Evolutionary conservation across 2,113 vertebrate species (phyloP).

Genomic region (Marmota monax): DNA sequence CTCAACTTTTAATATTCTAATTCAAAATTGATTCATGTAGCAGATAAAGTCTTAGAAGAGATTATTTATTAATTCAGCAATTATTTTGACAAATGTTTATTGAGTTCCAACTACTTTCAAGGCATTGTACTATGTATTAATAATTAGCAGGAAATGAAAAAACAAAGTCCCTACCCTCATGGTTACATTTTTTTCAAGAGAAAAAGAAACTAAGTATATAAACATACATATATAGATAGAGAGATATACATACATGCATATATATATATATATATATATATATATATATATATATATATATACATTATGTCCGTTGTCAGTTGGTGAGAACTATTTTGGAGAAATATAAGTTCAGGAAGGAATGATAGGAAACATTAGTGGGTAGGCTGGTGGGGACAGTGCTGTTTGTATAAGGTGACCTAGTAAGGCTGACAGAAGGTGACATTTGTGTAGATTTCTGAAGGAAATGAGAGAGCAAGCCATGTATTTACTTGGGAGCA

Average conservation of each 20-base stretch:
- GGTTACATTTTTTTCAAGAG: background rate
- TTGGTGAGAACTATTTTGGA: background rate
- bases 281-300: background rate
- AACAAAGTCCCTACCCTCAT: background rate
- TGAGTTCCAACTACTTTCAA: background rate
- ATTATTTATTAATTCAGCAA: background rate
- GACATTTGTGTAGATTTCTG: background rate
- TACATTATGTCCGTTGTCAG: background rate
- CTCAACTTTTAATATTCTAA: background rate
- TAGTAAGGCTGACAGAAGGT: background rate
- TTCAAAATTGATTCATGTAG: background rate
- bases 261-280: too few species aligned
- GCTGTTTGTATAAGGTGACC: background rate
- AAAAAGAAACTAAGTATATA: background rate
- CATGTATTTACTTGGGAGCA: background rate
- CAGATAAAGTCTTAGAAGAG: background rate
- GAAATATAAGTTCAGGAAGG: background rate
- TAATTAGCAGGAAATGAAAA: background rate
- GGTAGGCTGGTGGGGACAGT: background rate
- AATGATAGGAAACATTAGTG: background rate
- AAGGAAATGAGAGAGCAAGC: background rate
- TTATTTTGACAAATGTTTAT: background rate
- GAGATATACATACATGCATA: background rate
- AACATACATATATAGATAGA: background rate
- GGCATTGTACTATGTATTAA: background rate